A percentile compares a stretch with the other conserved stretches of the same genome.
Evolutionary conservation across 2,888 invertebrate genomes (phyloP).

Genomic region (Phyllotreta cruciferae): DNA sequence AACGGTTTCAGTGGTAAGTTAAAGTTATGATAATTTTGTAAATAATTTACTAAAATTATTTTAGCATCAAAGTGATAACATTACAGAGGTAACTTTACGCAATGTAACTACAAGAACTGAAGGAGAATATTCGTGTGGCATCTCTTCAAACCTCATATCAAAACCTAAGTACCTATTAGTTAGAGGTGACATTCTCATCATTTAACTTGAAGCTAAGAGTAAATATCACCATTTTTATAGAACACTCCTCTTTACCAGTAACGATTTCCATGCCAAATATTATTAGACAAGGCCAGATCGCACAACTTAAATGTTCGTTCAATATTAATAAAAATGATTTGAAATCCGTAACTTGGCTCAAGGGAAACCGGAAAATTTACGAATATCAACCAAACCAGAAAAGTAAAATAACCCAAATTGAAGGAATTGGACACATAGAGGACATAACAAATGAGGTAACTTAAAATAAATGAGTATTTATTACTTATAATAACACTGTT

Average conservation of each 20-base stretch:
- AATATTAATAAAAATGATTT: neutral
- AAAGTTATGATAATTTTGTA: neutral
- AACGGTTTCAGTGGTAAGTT: constrained; percentile 4
- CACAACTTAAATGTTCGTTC: neutral
- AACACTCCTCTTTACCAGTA: too few relatives aligned
- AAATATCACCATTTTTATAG: too few relatives aligned
- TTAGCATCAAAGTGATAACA: neutral
- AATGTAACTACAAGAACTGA: neutral
- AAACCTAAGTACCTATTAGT: neutral
- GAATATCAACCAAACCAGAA: neutral
- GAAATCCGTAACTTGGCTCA: neutral
- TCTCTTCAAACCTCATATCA: neutral
- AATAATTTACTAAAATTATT: neutral
- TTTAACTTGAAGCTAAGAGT: too few relatives aligned
- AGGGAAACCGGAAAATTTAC: constrained; percentile 3
- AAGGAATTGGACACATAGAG: too few relatives aligned
- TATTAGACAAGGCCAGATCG: neutral
- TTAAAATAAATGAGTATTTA: too few relatives aligned
- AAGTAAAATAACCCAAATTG: neutral
- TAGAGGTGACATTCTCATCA: neutral
- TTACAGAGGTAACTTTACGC: neutral
- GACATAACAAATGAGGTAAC: too few relatives aligned
- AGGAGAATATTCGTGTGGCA: neutral
- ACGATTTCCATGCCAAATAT: neutral
- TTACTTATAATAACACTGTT: neutral